Evolutionary conservation across 2,797 vertebrate species (phyloP).

Genomic region (Decapterus maruadsi): DNA sequence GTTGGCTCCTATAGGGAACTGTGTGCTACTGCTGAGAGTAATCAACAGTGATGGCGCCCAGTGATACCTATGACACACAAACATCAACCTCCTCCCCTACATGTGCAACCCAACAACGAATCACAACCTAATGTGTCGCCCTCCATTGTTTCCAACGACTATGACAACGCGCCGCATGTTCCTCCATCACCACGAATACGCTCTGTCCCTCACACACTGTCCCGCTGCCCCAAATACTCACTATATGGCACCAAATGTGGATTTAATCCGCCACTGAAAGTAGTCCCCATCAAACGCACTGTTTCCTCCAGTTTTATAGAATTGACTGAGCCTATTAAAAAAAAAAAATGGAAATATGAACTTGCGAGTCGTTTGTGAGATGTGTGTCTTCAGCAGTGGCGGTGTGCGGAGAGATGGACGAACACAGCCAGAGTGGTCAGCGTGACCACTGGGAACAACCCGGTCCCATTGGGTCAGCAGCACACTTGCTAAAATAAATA

Average conservation of each 20-base stretch:
- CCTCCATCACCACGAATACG: background rate
- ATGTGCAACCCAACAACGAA: background rate
- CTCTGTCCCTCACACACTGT: background rate
- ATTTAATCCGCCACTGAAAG: background rate
- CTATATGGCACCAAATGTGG: background rate
- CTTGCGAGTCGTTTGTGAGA: too few relatives aligned
- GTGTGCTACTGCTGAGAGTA: background rate
- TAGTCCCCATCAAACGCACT: background rate
- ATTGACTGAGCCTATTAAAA: background rate
- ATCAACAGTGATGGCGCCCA: background rate
- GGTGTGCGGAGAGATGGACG: too few relatives aligned
- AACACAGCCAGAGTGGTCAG: too few relatives aligned
- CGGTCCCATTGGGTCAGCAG: too few relatives aligned
- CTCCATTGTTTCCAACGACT: background rate
- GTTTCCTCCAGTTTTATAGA: background rate
- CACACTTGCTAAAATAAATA: too few relatives aligned
- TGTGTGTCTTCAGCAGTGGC: too few relatives aligned
- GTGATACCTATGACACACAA: too few relatives aligned
- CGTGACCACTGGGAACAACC: too few relatives aligned
- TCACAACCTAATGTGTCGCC: background rate
- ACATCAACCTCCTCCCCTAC: background rate
- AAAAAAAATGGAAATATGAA: too few relatives aligned
- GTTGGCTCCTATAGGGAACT: background rate
- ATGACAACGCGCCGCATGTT: background rate
- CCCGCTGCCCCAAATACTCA: background rate